A percentile compares a stretch with the other conserved stretches of the same genome.
These are phyloP conservation scores for Montipora foliosa DNA, from an alignment of 64 coral and sea anemone genomes.

Conservation along the genomic window DNA sequence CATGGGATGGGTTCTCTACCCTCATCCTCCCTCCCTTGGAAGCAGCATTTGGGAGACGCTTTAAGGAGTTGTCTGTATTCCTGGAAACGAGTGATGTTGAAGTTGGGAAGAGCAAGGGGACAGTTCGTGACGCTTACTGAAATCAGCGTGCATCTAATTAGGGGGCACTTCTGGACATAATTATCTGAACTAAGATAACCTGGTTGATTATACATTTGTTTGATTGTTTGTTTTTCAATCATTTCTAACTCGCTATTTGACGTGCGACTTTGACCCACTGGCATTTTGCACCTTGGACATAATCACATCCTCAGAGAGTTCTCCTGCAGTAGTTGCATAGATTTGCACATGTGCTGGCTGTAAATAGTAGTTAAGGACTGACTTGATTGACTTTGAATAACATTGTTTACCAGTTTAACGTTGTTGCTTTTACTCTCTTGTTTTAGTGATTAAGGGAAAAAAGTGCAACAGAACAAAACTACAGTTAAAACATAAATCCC, in stretches of 20 bases:
- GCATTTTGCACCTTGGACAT: constrained; percentile 90
- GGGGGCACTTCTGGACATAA: background rate
- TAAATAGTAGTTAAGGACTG: constrained; percentile 5
- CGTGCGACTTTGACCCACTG: constrained; percentile 95
- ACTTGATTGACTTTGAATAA: background rate
- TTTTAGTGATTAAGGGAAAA: background rate
- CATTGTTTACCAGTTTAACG: background rate
- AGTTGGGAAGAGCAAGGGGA: too few relatives aligned
- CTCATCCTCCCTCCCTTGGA: too few relatives aligned
- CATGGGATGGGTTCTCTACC: too few relatives aligned
- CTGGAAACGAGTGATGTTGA: too few relatives aligned
- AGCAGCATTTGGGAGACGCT: too few relatives aligned
- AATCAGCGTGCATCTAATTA: background rate
- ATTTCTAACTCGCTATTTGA: constrained; percentile 43
- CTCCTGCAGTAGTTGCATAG: constrained; percentile 51
- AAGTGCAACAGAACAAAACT: background rate
- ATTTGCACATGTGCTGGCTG: constrained; percentile 85
- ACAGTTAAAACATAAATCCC: background rate
- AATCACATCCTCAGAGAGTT: constrained; percentile 64
- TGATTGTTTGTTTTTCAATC: background rate
- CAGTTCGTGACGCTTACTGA: too few relatives aligned
- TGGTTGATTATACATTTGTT: background rate
- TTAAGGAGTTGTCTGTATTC: too few relatives aligned
- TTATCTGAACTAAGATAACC: background rate
- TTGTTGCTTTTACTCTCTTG: too few relatives aligned